Evolutionary conservation across 2,797 vertebrate genomes (phyloP).

Genomic region (Geotrypetes seraphini): DNA sequence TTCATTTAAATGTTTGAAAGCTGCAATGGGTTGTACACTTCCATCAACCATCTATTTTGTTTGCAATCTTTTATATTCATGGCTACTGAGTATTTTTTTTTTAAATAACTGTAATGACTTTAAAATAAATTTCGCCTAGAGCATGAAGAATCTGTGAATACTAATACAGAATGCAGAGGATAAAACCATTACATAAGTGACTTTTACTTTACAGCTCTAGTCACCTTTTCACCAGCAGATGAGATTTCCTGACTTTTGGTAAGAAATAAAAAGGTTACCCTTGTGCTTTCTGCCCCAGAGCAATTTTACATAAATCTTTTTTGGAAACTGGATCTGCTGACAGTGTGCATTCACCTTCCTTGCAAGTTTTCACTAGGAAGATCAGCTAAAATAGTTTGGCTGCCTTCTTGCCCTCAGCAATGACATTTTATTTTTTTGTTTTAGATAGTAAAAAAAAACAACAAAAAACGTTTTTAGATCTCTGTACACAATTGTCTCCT

Average conservation of each 20-base stretch:
- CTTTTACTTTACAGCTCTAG: constrained; percentile 48
- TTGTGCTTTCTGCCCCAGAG: constrained; percentile 38
- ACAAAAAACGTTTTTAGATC: no score
- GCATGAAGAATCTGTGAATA: constrained; percentile 54
- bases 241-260: constrained; percentile 24
- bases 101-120: constrained; percentile 19
- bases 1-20: no score
- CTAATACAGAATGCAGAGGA: constrained; percentile 57
- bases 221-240: constrained; percentile 44
- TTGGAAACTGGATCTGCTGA: constrained; percentile 26
- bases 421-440: no score
- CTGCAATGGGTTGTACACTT: no score
- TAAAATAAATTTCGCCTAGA: constrained; percentile 41
- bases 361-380: no score
- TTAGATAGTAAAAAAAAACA: no score
- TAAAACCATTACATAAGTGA: constrained; percentile 54
- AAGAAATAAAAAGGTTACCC: constrained; percentile 5
- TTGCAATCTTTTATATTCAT: no score
- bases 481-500: no score
- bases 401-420: constrained; percentile 49
- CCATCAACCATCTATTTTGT: no score
- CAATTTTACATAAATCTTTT: constrained; percentile 48
- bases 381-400: constrained; percentile 41
- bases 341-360: constrained; percentile 23
- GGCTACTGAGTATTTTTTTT: constrained; percentile 15